Evolutionary conservation across 2,888 invertebrate species (phyloP), one percentile per base, ranked within the genome.

Genomic region (Phorcus lineatus): DNA sequence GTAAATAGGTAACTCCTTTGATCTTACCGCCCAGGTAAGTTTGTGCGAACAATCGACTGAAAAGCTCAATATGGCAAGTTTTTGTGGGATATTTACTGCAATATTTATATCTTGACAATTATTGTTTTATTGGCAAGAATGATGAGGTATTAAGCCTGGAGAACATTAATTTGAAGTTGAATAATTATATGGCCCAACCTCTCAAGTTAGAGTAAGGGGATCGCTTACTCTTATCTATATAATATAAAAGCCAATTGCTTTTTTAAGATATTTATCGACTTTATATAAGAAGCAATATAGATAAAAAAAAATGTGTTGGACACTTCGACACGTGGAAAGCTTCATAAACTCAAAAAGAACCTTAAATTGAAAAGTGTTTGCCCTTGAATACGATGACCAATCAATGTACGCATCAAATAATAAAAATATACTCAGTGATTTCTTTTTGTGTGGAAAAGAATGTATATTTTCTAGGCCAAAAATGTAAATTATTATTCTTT

Each of bases 21-120:
- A 62, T 62, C 62, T 62, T 62, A n/a, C 62, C 62, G 62, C 62
- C 28, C 62, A 62, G 62, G 62, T 62, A 62, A 62, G 24, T 62
- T 62, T 62, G 28, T 28, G 28, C 17, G 62, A 62, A 62, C 28
- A 62, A 28, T 28, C 16, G 13, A 24, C 62, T 17, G 62, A 62
- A 62, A 62, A 28, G 24, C 62, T 62, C 28, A 24, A 62, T 62
- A 62, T 62, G 28, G 62, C 16, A n/a, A 62, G 62, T 62, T 62
- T 62, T 62, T 62, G 62, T 62, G 62, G n/a, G 62, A 62, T 62
- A 62, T 62, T 24, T 13, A 62, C 62, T 62, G 28, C n/a, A 28
- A 62, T 62, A 28, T 62, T 28, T 28, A 62, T 62, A 62, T 24
- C 62, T 62, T 62, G 19, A n/a, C 62, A 62, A 62, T 62, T 62